phyloP scores from a whole-genome alignment of 2,113 vertebrate species.

The Sardina pilchardus region DNA sequence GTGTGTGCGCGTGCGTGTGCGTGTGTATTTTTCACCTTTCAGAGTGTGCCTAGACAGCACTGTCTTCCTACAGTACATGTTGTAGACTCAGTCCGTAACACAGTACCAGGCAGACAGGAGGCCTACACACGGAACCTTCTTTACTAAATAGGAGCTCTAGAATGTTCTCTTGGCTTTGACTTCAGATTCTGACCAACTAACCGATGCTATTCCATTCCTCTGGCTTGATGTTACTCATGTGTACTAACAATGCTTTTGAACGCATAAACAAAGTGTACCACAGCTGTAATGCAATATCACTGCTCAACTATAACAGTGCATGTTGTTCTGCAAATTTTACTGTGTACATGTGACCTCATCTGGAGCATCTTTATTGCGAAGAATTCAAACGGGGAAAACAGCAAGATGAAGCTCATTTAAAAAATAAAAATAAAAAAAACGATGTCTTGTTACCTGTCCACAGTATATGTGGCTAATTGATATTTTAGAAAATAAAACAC shows the following conservation, averaged over 20 bases:
- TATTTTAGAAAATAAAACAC: neutral
- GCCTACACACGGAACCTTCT: neutral
- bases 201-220: neutral
- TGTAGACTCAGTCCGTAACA: neutral
- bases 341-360: neutral
- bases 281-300: neutral
- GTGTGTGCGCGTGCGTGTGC: neutral
- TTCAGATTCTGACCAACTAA: neutral
- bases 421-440: too few relatives aligned
- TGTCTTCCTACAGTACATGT: constrained; percentile 27
- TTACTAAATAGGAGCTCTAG: neutral
- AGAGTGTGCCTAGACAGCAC: constrained; percentile 33
- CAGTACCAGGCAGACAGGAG: neutral
- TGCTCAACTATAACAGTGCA: neutral
- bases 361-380: constrained; percentile 33
- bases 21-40: neutral
- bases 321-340: neutral
- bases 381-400: neutral
- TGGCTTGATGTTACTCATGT: neutral
- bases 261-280: neutral
- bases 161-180: neutral
- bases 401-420: neutral
- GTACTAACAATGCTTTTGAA: neutral
- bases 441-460: neutral
- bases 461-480: neutral